phyloP scores from a whole-genome alignment of 2,888 invertebrate species.

The Caradrina clavipalpis region DNA sequence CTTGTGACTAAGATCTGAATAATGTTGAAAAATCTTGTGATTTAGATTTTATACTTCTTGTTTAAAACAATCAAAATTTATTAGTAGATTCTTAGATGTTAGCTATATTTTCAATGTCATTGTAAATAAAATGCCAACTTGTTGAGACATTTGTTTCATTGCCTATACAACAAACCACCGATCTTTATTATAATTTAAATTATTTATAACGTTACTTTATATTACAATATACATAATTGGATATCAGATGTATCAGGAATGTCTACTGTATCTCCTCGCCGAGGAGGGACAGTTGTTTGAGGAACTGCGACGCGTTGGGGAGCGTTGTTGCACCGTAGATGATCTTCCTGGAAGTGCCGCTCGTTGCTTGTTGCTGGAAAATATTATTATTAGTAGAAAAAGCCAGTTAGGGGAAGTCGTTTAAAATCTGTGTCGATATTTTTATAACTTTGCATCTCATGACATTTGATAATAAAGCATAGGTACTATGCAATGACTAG shows the following conservation, averaged over 20 bases:
- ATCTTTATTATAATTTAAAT: conserved; percentile 68
- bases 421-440: neutral
- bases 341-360: conserved; percentile 94
- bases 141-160: conserved; percentile 87
- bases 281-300: conserved; percentile 96
- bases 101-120: conserved; percentile 91
- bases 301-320: conserved; percentile 98
- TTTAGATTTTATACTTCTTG: conserved; percentile 91
- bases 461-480: neutral
- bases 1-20: conserved; percentile 84
- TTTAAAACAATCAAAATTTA: conserved; percentile 90
- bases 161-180: conserved; percentile 65
- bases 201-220: conserved; percentile 65
- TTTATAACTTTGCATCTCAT: neutral
- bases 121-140: conserved; percentile 92
- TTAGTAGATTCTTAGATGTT: conserved; percentile 90
- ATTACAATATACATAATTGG: conserved; percentile 64
- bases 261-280: conserved; percentile 93
- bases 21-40: conserved; percentile 87
- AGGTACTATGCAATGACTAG: too few relatives aligned
- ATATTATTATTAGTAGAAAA: conserved; percentile 8
- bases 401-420: neutral
- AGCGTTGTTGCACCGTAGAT: conserved; percentile 99
- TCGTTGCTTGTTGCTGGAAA: conserved; percentile 92
- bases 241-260: conserved; percentile 71